Conservation (phyloP, 2,113 vertebrate species). For the Coptodon rendalli region DNA sequence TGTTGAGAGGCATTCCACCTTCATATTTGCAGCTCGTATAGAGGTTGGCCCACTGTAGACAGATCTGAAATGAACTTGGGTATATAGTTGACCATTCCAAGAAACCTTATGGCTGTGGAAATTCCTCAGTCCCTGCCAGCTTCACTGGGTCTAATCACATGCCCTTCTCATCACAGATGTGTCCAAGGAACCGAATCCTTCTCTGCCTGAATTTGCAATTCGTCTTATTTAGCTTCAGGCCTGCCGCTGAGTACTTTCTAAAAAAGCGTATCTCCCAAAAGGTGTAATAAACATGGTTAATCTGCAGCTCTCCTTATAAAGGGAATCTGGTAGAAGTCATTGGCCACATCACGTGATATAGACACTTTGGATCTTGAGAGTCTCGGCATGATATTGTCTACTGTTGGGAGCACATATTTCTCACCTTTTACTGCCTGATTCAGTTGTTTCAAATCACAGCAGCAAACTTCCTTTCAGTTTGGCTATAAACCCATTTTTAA, state of each 20-base stretch:
- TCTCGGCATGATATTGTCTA: background rate
- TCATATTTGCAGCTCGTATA: background rate
- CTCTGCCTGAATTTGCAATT: background rate
- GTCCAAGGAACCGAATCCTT: background rate
- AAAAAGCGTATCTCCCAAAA: background rate
- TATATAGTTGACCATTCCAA: background rate
- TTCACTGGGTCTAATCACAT: background rate
- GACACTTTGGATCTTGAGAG: background rate
- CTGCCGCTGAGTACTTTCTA: background rate
- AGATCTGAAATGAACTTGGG: background rate
- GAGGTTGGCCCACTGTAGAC: background rate
- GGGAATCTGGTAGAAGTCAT: background rate
- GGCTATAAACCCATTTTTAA: background rate
- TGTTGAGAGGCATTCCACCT: background rate
- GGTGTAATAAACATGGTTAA: background rate
- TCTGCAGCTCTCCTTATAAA: background rate
- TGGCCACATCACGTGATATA: background rate
- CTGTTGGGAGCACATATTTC: background rate
- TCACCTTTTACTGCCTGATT: background rate
- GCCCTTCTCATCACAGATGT: background rate
- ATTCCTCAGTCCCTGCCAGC: background rate
- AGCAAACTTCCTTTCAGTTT: background rate
- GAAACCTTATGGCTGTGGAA: background rate
- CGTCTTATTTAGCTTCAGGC: background rate
- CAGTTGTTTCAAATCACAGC: background rate